Conservation (phyloP, 2,113 vertebrate species). For the Chunga burmeisteri region DNA sequence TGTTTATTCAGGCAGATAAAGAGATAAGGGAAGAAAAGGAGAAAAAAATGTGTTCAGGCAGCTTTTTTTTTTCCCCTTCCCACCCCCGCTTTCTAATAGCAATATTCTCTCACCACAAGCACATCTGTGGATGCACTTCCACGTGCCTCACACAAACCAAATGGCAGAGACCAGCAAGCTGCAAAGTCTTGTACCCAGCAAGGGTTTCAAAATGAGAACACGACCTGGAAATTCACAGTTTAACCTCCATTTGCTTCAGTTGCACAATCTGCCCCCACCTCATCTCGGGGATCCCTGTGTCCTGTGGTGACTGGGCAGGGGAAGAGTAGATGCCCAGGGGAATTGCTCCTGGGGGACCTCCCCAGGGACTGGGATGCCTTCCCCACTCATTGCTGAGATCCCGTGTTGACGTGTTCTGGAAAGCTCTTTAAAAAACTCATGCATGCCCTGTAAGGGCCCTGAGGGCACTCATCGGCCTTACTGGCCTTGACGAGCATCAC, state of each 20-base stretch:
- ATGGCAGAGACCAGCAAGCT: background rate
- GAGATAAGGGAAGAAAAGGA: background rate
- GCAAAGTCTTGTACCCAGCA: background rate
- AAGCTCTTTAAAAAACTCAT: background rate
- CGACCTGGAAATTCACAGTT: background rate
- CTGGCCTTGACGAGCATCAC: background rate
- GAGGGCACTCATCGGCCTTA: background rate
- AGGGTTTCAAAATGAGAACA: background rate
- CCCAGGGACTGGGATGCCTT: background rate
- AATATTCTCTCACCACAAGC: background rate
- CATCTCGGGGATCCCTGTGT: rapidly evolving
- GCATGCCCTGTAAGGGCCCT: rapidly evolving
- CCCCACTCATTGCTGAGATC: background rate
- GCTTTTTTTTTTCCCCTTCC: background rate
- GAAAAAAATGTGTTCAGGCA: background rate
- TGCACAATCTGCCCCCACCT: background rate
- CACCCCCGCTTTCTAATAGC: background rate
- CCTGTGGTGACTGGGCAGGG: background rate
- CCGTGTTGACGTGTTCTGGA: background rate
- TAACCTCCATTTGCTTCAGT: background rate
- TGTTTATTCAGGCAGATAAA: background rate
- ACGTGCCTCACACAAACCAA: background rate
- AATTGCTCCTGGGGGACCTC: background rate
- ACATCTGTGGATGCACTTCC: background rate
- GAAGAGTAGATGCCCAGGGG: no score